phyloP scores from a whole-genome alignment of 2,797 vertebrate genomes.

The Lycodopsis pacificus region DNA sequence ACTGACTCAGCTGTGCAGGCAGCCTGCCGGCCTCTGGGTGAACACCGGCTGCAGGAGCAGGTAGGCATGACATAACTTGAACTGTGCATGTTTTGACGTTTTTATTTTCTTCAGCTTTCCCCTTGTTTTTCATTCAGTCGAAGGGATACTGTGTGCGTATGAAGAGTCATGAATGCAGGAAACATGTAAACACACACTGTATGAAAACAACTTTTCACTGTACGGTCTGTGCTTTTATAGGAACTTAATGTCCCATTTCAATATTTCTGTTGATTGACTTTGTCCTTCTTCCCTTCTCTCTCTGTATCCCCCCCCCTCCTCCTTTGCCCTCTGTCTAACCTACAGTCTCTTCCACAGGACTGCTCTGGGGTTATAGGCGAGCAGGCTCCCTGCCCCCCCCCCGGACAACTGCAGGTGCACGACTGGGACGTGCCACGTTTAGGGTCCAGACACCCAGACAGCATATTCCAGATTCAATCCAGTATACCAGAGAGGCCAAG shows the following conservation, averaged over 20 bases:
- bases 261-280: conserved; percentile 28
- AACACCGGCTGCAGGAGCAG: conserved; percentile 64
- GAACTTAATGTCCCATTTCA: not conserved
- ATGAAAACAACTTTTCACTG: conserved; percentile 18
- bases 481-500: conserved; percentile 13
- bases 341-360: conserved; percentile 52
- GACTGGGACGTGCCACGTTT: conserved; percentile 37
- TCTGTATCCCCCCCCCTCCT: not conserved
- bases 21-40: conserved; percentile 51
- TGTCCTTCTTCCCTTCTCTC: conserved; percentile 2
- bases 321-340: conserved; percentile 62
- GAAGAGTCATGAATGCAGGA: conserved; percentile 12
- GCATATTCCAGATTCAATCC: conserved; percentile 26
- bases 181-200: not conserved
- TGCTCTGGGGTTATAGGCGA: conserved; percentile 31
- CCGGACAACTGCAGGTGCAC: conserved; percentile 26
- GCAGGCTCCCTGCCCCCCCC: conserved; percentile 19
- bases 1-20: conserved; percentile 71
- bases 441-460: conserved; percentile 19
- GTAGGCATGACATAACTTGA: conserved; percentile 52
- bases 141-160: not conserved
- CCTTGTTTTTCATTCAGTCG: not conserved
- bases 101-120: not conserved
- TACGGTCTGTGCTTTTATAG: not conserved
- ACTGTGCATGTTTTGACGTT: not conserved